Conservation (phyloP, 2,888 invertebrate species). For the Psylliodes chrysocephalus region DNA sequence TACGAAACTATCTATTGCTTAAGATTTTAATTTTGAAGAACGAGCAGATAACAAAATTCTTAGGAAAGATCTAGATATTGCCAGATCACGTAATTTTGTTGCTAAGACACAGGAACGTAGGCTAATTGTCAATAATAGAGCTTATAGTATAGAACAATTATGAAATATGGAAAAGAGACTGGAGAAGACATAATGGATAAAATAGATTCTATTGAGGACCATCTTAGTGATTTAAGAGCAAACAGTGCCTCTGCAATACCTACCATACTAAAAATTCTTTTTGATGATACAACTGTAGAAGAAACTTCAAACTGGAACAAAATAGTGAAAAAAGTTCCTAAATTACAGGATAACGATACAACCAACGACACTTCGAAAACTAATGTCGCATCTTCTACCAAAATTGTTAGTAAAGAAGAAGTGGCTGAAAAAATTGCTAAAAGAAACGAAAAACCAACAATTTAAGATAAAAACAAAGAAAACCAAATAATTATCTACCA, state of each 20-base stretch:
- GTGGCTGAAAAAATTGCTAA: not conserved
- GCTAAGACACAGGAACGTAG: not conserved
- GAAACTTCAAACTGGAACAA: not conserved
- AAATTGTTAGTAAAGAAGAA: not conserved
- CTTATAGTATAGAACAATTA: not conserved
- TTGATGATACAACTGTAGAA: not conserved
- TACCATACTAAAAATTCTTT: not conserved
- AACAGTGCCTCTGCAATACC: not conserved
- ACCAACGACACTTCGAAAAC: not conserved
- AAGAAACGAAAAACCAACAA: not conserved
- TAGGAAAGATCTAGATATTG: not conserved
- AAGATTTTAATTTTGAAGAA: not conserved
- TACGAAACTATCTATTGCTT: not conserved
- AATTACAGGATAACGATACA: too few species aligned
- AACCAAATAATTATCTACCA: not conserved
- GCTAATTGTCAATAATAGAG: not conserved
- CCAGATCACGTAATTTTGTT: not conserved
- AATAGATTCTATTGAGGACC: too few species aligned
- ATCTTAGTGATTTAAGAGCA: not conserved
- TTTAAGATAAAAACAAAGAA: not conserved
- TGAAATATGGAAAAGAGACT: not conserved
- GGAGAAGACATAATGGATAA: not conserved
- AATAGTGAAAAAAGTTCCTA: not conserved
- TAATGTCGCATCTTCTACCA: not conserved
- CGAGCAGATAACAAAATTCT: not conserved